Percentiles rank a stretch among this genome's conserved stretches.
Conservation (phyloP, 2,113 vertebrate genomes). For the Indicator maculatus region DNA sequence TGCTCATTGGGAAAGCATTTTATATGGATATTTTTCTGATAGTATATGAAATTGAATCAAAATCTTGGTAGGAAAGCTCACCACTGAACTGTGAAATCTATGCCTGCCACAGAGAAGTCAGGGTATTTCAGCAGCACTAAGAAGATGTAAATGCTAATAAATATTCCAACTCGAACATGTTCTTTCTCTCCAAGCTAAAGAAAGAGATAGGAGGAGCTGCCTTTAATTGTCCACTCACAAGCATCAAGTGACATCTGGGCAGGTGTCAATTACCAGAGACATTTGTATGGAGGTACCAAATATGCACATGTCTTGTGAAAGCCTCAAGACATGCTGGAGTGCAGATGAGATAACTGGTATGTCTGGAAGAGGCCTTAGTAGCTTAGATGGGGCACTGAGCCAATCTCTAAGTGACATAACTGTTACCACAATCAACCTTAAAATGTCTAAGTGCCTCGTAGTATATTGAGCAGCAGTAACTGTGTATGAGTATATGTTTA, state of each 20-base stretch:
- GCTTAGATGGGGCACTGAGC: neutral
- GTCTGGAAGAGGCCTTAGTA: neutral
- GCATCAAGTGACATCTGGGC: fast-evolving
- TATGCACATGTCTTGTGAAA: neutral
- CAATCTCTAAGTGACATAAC: neutral
- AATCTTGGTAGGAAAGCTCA: neutral
- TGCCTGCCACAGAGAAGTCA: neutral
- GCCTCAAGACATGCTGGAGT: neutral
- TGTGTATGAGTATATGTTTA: neutral
- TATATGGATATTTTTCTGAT: neutral
- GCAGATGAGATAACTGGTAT: neutral
- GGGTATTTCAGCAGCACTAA: neutral
- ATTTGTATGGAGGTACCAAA: neutral
- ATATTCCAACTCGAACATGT: neutral
- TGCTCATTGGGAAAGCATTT: neutral
- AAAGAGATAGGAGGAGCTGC: neutral
- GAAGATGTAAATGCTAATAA: neutral
- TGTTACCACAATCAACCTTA: neutral
- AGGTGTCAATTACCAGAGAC: neutral
- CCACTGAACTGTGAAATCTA: neutral
- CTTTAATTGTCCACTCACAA: neutral
- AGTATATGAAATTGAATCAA: neutral
- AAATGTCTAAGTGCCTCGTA: neutral
- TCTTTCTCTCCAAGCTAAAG: neutral
- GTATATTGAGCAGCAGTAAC: neutral